Conservation (phyloP, 2,888 invertebrate species). For the Cantharis nigra region DNA sequence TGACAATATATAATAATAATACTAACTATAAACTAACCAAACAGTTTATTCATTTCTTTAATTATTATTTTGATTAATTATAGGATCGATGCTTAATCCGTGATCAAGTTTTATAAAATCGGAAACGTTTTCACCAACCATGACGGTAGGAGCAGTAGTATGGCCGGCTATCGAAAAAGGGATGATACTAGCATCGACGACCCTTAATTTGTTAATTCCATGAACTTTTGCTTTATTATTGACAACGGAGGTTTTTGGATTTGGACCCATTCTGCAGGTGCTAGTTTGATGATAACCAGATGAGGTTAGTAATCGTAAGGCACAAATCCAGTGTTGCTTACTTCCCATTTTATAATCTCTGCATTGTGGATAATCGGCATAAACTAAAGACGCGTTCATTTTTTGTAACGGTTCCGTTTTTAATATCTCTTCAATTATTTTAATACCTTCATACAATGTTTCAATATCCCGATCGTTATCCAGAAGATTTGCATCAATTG, state of each 20-base stretch:
- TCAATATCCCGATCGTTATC: slow-evolving; percentile 66
- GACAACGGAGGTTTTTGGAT: slow-evolving; percentile 18
- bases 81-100: neutral
- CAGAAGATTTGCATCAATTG: slow-evolving; percentile 73
- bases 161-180: slow-evolving; percentile 59
- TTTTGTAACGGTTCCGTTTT: slow-evolving; percentile 63
- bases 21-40: too few relatives aligned
- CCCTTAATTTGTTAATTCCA: slow-evolving; percentile 57
- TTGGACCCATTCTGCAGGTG: slow-evolving; percentile 73
- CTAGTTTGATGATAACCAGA: slow-evolving; percentile 73
- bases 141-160: slow-evolving; percentile 57
- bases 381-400: slow-evolving; percentile 62
- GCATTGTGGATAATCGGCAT: slow-evolving; percentile 65
- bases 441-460: slow-evolving; percentile 64
- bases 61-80: neutral
- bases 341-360: slow-evolving; percentile 61
- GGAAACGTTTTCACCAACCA: slow-evolving; percentile 62
- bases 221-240: slow-evolving; percentile 35
- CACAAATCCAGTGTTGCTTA: slow-evolving; percentile 69
- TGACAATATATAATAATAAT: too few relatives aligned
- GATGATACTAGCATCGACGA: slow-evolving; percentile 61
- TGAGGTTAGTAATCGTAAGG: slow-evolving; percentile 66
- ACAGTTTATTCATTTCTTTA: neutral
- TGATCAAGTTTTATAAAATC: slow-evolving; percentile 54
- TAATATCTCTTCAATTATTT: slow-evolving; percentile 64